A percentile compares a stretch with the other conserved stretches of the same genome.
Conservation (phyloP, 2,888 invertebrate species). For the Cynaeus angustus region DNA sequence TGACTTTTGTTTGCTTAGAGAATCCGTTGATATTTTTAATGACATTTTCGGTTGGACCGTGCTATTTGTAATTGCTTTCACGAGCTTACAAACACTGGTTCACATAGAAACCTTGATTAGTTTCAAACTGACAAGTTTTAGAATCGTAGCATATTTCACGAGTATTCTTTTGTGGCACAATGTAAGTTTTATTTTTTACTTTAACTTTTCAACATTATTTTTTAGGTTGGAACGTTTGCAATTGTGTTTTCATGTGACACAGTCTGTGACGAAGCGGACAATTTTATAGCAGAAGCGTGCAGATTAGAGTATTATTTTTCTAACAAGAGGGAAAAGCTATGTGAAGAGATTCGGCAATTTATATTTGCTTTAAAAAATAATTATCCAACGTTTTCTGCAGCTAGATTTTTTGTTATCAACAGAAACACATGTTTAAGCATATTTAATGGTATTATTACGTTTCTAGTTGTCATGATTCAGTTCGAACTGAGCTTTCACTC, state of each 20-base stretch:
- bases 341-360: constrained; percentile 7
- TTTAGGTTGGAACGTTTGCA: constrained; percentile 30
- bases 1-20: constrained; percentile 2
- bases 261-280: not conserved
- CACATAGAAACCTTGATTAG: not conserved
- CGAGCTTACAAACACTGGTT: constrained; percentile 1
- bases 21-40: constrained; percentile 8
- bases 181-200: not conserved
- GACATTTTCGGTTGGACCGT: constrained; percentile 41
- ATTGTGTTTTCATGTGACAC: constrained; percentile 25
- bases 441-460: not conserved
- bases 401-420: constrained; percentile 13
- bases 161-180: not conserved
- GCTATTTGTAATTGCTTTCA: constrained; percentile 20
- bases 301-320: constrained; percentile 6
- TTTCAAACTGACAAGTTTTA: not conserved
- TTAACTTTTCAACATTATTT: constrained; percentile 1
- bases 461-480: constrained; percentile 1
- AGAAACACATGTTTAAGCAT: not conserved
- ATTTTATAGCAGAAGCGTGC: not conserved
- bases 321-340: not conserved
- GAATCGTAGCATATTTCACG: too few species aligned
- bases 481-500: not conserved
- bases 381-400: not conserved
- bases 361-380: not conserved